Base-by-base conservation (phyloP, 2,888 invertebrate genomes). In the Pandemis heparana region DNA sequence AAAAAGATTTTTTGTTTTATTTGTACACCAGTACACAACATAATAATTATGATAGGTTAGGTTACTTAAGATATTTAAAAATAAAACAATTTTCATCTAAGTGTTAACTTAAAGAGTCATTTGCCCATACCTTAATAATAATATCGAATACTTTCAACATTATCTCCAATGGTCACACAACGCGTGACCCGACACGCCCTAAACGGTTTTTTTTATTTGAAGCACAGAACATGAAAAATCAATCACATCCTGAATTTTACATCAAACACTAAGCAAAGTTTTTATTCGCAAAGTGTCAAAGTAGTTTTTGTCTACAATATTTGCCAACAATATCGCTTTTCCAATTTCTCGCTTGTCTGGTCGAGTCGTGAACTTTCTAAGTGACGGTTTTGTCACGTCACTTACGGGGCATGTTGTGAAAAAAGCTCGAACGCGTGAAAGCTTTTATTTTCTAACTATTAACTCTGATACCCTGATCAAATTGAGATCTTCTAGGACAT, bases 321-420 rank as follows among this genome's bases (percentile, higher is more conserved):
- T 64, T 41, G 18, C 48, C 63, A 64, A 67, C 71, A 67, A 68
- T 73, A 73, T 60, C 63, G 63, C 59, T 10, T 73, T 69, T 69
- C 68, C 68, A 73, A 73, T 73, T 73, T 73, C 16, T 64, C 73
- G 73, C 63, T 32, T 63, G 73, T 73, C 64, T 69, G 39, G 59
- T 12, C 43, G 60, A 73, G 59, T 68, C 73, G 48, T 69, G 73
- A 73, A 64, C 48, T 63, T 64, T 64, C 48, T 68, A 66, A 67
- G 68, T 68, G 68, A 63, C 59, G 48, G 48, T 64, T 67, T 51
- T 51, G 46, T 69, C 63, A 73, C 63, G 62, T 64, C 73, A 66
- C 60, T 71, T 23, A 65, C 23, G 71, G 18, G 41, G 59, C 16
- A 59, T 48, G 56, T 69, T 69, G 59, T n/a, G 68, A 59, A 68